Percentiles rank a stretch among this genome's conserved stretches.
These are phyloP conservation scores for Andrena bicolor DNA, from an alignment of 2,888 invertebrate genomes.

Conservation along the genomic window DNA sequence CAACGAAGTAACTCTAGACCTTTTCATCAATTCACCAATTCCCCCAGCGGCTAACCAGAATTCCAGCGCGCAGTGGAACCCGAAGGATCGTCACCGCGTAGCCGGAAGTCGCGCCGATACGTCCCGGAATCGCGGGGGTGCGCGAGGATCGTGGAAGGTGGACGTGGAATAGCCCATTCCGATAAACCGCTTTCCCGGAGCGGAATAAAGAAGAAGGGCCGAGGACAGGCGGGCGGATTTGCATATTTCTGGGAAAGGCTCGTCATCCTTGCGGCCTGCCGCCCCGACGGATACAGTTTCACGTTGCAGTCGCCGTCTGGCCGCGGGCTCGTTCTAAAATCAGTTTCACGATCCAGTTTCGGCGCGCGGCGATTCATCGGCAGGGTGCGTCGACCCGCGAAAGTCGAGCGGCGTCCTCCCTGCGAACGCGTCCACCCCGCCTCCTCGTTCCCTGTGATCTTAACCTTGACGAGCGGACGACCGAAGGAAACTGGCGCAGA, in stretches of 20 bases:
- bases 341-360: slow-evolving; percentile 64
- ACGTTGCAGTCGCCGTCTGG: slow-evolving; percentile 33
- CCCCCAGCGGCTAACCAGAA: background rate
- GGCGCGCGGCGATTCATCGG: slow-evolving; percentile 48
- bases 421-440: slow-evolving; percentile 13
- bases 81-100: slow-evolving; percentile 15
- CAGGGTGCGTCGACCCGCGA: slow-evolving; percentile 56
- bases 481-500: slow-evolving; percentile 18
- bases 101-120: background rate
- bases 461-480: slow-evolving; percentile 68
- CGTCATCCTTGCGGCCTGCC: slow-evolving; percentile 45
- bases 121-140: slow-evolving; percentile 4
- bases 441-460: slow-evolving; percentile 43
- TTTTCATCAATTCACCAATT: background rate
- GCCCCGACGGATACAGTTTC: slow-evolving; percentile 58
- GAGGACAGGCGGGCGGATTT: slow-evolving; percentile 44
- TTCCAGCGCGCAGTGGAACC: background rate
- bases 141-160: slow-evolving; percentile 25
- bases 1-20: too few species aligned
- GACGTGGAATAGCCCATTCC: slow-evolving; percentile 48
- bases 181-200: slow-evolving; percentile 49
- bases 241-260: slow-evolving; percentile 63
- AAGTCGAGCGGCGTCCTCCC: slow-evolving; percentile 36
- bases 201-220: slow-evolving; percentile 29
- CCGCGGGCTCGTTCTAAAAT: slow-evolving; percentile 57